Evolutionary conservation across 1,140 invertebrate genomes (phyloP).

Genomic region (Lordiphosa collinella): DNA sequence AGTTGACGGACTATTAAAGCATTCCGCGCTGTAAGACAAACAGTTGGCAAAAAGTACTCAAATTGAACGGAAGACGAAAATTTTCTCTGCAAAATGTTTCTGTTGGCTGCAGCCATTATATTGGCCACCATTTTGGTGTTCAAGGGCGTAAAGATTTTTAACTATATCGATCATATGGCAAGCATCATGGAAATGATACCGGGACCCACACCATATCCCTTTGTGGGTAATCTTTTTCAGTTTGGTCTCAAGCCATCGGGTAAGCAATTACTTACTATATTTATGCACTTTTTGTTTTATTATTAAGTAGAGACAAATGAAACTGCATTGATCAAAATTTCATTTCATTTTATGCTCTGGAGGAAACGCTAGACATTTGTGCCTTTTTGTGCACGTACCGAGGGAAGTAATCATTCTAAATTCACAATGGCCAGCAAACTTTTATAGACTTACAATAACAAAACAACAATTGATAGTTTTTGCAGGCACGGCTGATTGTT

Average conservation of each 20-base stretch:
- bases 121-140: slow-evolving; percentile 62
- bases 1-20: slow-evolving; percentile 25
- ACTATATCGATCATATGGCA: slow-evolving; percentile 71
- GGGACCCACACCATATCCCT: slow-evolving; percentile 71
- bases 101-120: slow-evolving; percentile 56
- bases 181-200: slow-evolving; percentile 78
- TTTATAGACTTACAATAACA: too few relatives aligned
- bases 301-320: background rate
- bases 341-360: slow-evolving; percentile 19
- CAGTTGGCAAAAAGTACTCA: slow-evolving; percentile 28
- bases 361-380: too few relatives aligned
- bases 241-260: slow-evolving; percentile 72
- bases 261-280: slow-evolving; percentile 52
- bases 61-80: slow-evolving; percentile 11
- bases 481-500: slow-evolving; percentile 33
- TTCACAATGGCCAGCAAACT: slow-evolving; percentile 49
- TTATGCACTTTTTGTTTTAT: slow-evolving; percentile 53
- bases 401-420: slow-evolving; percentile 61
- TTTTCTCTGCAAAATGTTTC: slow-evolving; percentile 46
- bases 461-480: slow-evolving; percentile 41
- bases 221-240: slow-evolving; percentile 73
- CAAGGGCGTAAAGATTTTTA: slow-evolving; percentile 67
- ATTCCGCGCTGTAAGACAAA: slow-evolving; percentile 3
- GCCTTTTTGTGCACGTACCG: slow-evolving; percentile 4
- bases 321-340: slow-evolving; percentile 1